Conservation (phyloP, 2,797 vertebrate species). For the Alca torda region DNA sequence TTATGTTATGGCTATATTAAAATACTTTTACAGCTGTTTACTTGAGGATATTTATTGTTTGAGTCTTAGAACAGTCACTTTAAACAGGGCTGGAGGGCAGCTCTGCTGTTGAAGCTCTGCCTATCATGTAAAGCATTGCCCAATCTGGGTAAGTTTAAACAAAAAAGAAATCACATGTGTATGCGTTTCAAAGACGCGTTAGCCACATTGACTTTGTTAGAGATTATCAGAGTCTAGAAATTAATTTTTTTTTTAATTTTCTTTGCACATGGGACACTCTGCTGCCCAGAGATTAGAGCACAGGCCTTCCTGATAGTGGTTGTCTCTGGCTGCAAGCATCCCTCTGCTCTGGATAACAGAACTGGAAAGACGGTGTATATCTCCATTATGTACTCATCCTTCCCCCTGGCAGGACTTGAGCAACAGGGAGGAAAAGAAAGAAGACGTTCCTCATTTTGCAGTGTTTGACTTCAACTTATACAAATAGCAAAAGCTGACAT, state of each 20-base stretch:
- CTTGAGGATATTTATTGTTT: background rate
- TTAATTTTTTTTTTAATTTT: background rate
- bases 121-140: too few relatives aligned
- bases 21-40: background rate
- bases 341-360: background rate
- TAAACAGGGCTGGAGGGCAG: background rate
- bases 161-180: background rate
- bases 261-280: background rate
- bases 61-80: background rate
- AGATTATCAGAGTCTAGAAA: background rate
- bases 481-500: background rate
- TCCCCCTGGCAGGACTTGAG: background rate
- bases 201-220: background rate
- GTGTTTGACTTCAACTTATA: background rate
- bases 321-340: background rate
- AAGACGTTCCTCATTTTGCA: background rate
- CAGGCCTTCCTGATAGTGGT: background rate
- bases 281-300: background rate
- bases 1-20: background rate
- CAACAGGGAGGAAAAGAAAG: background rate
- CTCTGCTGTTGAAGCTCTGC: background rate
- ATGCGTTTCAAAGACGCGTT: background rate
- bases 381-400: background rate
- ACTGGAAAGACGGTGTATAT: background rate
- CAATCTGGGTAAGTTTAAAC: background rate